Conservation (phyloP, 2,888 invertebrate species). For the Ophraella communa region DNA sequence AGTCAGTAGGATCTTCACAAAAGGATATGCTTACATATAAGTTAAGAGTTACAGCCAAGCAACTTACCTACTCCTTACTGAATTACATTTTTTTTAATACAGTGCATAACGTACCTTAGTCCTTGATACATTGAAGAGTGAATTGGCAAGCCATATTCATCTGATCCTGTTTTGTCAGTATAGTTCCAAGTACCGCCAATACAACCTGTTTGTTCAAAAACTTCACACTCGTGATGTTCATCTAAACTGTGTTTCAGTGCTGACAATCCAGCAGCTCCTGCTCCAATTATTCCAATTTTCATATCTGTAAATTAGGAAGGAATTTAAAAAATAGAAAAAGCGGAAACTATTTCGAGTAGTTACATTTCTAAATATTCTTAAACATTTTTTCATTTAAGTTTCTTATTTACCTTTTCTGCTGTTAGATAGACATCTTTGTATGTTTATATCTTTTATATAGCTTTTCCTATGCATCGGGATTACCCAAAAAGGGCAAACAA, state of each 20-base stretch:
- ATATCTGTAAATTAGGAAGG: conserved; percentile 32
- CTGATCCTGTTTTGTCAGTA: conserved; percentile 67
- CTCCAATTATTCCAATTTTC: conserved; percentile 50
- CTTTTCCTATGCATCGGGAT: background rate
- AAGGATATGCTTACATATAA: too few species aligned
- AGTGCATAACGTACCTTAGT: conserved; percentile 63
- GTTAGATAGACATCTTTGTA: background rate
- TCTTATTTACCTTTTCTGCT: background rate
- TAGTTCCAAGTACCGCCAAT: conserved; percentile 84
- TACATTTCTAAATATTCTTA: too few species aligned
- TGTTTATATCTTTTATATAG: background rate
- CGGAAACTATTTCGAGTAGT: too few species aligned
- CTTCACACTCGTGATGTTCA: conserved; percentile 63
- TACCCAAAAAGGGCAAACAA: background rate
- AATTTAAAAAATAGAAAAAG: background rate
- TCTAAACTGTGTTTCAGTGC: conserved; percentile 49
- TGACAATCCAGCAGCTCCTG: conserved; percentile 47
- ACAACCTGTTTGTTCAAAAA: conserved; percentile 72
- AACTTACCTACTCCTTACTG: too few species aligned
- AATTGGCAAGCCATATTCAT: conserved; percentile 71
- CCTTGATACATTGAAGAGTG: conserved; percentile 84
- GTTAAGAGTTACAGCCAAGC: too few species aligned
- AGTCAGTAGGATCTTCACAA: background rate
- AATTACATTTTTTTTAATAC: too few species aligned
- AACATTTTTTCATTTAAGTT: background rate